phyloP scores from a whole-genome alignment of 2,888 invertebrate species.

The Onchidella celtica region DNA sequence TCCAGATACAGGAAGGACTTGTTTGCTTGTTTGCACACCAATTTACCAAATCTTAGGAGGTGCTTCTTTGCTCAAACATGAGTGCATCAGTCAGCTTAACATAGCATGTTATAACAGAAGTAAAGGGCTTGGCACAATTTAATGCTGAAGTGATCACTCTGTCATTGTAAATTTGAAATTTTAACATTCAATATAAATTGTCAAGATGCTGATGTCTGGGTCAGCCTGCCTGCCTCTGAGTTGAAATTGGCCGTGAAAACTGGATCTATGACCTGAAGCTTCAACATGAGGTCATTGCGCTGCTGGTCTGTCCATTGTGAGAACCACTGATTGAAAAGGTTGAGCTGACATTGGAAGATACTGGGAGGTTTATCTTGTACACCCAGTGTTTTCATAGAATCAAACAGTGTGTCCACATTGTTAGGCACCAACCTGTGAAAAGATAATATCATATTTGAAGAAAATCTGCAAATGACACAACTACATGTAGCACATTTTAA shows the following conservation, averaged over 20 bases:
- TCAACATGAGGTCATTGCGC: conserved; percentile 72
- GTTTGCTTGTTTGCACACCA: too few species aligned
- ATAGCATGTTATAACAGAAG: too few species aligned
- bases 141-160: too few species aligned
- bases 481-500: too few species aligned
- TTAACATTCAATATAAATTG: too few species aligned
- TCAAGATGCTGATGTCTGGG: too few species aligned
- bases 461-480: not conserved
- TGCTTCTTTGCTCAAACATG: too few species aligned
- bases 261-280: conserved; percentile 73
- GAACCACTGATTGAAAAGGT: conserved; percentile 80
- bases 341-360: conserved; percentile 80
- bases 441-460: not conserved
- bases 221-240: conserved; percentile 54
- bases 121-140: too few species aligned
- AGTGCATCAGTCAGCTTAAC: too few species aligned
- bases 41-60: too few species aligned
- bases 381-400: conserved; percentile 70
- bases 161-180: too few species aligned
- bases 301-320: conserved; percentile 77
- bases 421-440: conserved; percentile 64
- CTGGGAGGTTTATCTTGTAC: conserved; percentile 77
- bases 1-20: too few species aligned
- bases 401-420: conserved; percentile 71
- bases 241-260: conserved; percentile 77